Base-by-base conservation (phyloP, 2,888 invertebrate genomes). In the Diarsia mendica region DNA sequence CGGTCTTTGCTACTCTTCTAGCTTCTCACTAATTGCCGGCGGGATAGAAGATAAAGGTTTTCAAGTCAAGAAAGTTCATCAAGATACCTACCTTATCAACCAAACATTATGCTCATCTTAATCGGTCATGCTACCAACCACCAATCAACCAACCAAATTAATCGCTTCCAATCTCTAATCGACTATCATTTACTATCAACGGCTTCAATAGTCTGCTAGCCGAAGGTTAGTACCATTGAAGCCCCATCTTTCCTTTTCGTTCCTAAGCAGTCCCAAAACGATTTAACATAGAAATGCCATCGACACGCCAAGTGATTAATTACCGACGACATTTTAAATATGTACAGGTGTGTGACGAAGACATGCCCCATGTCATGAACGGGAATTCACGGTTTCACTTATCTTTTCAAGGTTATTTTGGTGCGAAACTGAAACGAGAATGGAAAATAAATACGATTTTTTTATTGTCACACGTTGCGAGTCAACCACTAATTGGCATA, bases 261-360 rank as follows among this genome's bases (percentile, higher is more conserved):
- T 79, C 60, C 69, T 75, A 75, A 72, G 49, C 67, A 70, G 80
- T 39, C 82, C 85, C 84, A 74, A 85, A 85, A 72, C 85, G 85
- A 84, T 84, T 75, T 77, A 74, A 79, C 76, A 77, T 82, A 72
- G 74, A 84, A 81, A 80, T 77, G 77, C 58, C 72, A 77, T 87
- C 77, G 77, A 72, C 64, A 75, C 64, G 18, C 18, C 64, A 58
- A 64, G 67, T 87, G 85, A 86, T 86, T 85, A 87, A 86, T 87
- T 80, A 65, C 64, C 20, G 39, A 15, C n/a, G 53, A 61, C 67
- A 75, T 77, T 77, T 76, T 72, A 74, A 79, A 79, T 74, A 74
- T 74, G 15, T 80, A 67, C 67, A 84, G 66, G 61, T 63, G 68
- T 44, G 66, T 63, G 67, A 51, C 13, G 63, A 23, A 66, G 33